A percentile compares a stretch with the other conserved stretches of the same genome.
phyloP scores from a whole-genome alignment of 2,888 invertebrate genomes.

The Polia nebulosa region DNA sequence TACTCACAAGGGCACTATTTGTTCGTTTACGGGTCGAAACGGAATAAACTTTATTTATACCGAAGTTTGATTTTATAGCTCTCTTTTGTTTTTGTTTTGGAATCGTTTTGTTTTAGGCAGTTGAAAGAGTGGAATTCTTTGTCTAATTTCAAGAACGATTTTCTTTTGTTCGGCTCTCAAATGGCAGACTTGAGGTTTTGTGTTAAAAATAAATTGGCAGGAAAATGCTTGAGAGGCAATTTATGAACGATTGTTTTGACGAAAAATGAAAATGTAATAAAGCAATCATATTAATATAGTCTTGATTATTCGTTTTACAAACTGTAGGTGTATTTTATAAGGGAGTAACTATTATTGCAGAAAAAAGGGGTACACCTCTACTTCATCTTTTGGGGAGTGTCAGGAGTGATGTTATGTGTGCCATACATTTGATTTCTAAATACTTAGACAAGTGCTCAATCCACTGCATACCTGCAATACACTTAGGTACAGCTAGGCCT shows the following conservation, averaged over 20 bases:
- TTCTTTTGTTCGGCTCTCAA: conserved; percentile 46
- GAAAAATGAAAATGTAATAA: not conserved
- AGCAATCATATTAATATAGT: not conserved
- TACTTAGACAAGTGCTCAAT: not conserved
- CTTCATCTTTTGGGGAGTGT: no score
- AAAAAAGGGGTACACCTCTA: no score
- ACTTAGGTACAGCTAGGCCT: not conserved
- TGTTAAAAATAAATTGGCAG: conserved; percentile 24
- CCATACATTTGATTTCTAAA: no score
- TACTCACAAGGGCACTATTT: conserved; percentile 83
- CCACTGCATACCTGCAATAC: not conserved
- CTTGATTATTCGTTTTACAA: no score
- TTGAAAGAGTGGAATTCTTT: conserved; percentile 53
- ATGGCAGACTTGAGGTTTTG: conserved; percentile 22
- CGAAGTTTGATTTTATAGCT: conserved; percentile 73
- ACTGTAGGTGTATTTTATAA: no score
- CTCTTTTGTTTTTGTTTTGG: conserved; percentile 73
- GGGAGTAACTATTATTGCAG: no score
- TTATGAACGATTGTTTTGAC: not conserved
- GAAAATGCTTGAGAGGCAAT: conserved; percentile 24
- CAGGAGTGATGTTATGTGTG: no score
- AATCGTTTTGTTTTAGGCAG: conserved; percentile 48
- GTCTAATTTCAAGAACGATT: conserved; percentile 42
- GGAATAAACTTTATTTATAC: conserved; percentile 74
- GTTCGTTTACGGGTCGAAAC: conserved; percentile 69